These are phyloP conservation scores for Calonectris borealis DNA, from an alignment of 2,113 vertebrate species.

Conservation along the genomic window DNA sequence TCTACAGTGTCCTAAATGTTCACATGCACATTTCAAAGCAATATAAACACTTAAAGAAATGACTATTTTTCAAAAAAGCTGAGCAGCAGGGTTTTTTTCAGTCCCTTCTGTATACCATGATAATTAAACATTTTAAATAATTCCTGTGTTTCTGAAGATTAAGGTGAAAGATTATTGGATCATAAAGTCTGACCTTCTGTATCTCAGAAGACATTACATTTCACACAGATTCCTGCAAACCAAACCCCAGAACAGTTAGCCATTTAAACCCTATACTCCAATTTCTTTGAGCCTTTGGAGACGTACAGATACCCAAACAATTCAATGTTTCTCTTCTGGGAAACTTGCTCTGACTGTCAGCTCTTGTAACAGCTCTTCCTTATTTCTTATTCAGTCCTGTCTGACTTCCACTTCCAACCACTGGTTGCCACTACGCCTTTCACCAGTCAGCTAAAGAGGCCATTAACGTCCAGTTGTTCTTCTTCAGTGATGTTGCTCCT, in stretches of 20 bases:
- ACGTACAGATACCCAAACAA: neutral
- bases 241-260: neutral
- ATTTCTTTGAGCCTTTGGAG: neutral
- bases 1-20: neutral
- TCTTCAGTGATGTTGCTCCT: neutral
- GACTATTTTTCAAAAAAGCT: neutral
- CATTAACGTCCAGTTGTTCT: neutral
- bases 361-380: neutral
- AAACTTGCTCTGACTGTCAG: neutral
- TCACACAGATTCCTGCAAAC: accelerated
- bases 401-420: neutral
- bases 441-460: neutral
- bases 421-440: neutral
- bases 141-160: neutral
- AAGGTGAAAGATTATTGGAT: neutral
- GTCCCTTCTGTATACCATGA: neutral
- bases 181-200: neutral
- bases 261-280: neutral
- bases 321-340: neutral
- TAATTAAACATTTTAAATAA: neutral
- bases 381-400: neutral
- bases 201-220: neutral
- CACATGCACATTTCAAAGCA: neutral
- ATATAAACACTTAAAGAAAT: neutral
- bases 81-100: accelerated